These are phyloP conservation scores for Pocillopora meandrina DNA, from an alignment of 92 coral and sea anemone species.

Conservation along the genomic window DNA sequence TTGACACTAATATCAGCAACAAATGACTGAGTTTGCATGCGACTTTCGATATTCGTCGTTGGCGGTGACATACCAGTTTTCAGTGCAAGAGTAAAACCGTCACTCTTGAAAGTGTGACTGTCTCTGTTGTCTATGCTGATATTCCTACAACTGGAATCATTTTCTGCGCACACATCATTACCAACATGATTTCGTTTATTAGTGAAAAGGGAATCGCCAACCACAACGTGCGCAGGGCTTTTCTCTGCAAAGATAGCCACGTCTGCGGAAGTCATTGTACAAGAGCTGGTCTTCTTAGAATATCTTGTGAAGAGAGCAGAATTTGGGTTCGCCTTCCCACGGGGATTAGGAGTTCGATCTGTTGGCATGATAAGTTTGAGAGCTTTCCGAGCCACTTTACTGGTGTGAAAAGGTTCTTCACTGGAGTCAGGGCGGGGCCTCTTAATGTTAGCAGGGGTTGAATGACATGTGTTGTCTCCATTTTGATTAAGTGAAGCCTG, in stretches of 20 bases:
- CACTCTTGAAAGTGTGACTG: neutral
- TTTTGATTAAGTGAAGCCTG: neutral
- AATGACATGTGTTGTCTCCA: neutral
- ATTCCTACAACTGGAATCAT: neutral
- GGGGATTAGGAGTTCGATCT: neutral
- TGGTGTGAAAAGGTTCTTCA: neutral
- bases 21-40: neutral
- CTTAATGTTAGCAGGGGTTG: neutral
- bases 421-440: neutral
- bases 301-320: neutral
- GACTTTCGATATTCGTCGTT: neutral
- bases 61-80: neutral
- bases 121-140: neutral
- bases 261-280: neutral
- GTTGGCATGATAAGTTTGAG: slow-evolving; percentile 32
- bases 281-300: neutral
- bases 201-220: neutral
- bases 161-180: neutral
- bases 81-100: too few relatives aligned
- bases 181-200: too few relatives aligned
- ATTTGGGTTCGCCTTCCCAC: neutral
- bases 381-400: slow-evolving; percentile 16
- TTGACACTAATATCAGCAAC: neutral
- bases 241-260: neutral
- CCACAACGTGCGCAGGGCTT: neutral